These are phyloP conservation scores for Cephalopterus ornatus DNA, from an alignment of 2,113 vertebrate species.

Conservation along the genomic window DNA sequence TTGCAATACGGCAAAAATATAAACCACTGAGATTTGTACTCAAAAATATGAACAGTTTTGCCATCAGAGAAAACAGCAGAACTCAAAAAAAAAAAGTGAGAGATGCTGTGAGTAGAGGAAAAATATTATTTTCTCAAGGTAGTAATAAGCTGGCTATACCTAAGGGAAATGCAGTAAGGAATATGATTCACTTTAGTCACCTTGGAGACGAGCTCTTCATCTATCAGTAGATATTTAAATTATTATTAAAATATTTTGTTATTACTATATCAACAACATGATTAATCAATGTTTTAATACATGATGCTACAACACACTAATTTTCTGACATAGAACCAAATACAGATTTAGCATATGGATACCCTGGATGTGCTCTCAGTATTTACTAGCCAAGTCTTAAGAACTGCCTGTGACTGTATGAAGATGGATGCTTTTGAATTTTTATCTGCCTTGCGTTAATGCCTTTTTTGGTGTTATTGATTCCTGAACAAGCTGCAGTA, in stretches of 20 bases:
- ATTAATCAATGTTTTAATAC: not conserved
- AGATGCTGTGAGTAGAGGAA: not conserved
- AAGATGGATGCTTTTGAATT: not conserved
- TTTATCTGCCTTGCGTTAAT: not conserved
- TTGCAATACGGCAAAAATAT: slow-evolving; percentile 1
- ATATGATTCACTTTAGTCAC: slow-evolving; percentile 18
- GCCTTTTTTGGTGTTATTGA: not conserved
- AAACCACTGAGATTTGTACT: not conserved
- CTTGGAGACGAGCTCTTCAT: slow-evolving; percentile 39
- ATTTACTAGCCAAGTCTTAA: not conserved
- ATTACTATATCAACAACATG: not conserved
- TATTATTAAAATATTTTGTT: not conserved
- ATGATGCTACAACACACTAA: not conserved
- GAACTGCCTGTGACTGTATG: not conserved
- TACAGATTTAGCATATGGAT: not conserved
- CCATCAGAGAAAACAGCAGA: not conserved
- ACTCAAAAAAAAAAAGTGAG: not conserved
- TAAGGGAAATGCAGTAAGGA: slow-evolving; percentile 3
- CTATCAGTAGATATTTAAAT: slow-evolving; percentile 25
- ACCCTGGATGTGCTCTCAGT: not conserved
- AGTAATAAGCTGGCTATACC: slow-evolving; percentile 8
- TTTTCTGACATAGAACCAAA: not conserved
- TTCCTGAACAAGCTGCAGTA: not conserved
- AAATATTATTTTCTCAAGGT: not conserved
- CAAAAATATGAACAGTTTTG: not conserved